These are phyloP conservation scores for Ctenochaetus hawaiiensis DNA, from an alignment of 2,797 vertebrate species.

Conservation along the genomic window DNA sequence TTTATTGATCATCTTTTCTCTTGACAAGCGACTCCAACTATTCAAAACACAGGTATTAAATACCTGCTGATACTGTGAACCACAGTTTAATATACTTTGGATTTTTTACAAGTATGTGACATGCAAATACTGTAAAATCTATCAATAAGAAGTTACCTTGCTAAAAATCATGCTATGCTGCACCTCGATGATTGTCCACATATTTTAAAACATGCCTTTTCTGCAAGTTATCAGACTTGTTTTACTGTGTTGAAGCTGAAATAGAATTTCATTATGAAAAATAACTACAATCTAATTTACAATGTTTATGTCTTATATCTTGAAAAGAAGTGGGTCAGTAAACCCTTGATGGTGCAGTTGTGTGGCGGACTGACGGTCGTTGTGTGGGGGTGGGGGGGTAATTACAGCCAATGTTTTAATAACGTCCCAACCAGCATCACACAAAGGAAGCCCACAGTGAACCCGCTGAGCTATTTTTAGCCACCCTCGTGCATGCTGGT, in stretches of 20 bases:
- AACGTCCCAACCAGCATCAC: slow-evolving; percentile 46
- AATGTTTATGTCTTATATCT: not conserved
- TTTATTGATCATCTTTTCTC: too few species aligned
- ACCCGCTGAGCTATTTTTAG: slow-evolving; percentile 75
- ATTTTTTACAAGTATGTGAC: too few species aligned
- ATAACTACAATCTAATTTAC: not conserved
- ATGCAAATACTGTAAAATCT: too few species aligned
- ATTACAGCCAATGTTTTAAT: slow-evolving; percentile 63
- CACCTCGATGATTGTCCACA: too few species aligned
- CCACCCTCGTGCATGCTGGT: slow-evolving; percentile 47
- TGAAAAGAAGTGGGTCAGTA: slow-evolving; percentile 29
- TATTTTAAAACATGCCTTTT: too few species aligned
- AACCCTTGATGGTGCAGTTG: slow-evolving; percentile 11
- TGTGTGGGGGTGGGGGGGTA: not conserved
- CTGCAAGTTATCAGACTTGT: too few species aligned
- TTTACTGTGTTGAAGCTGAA: not conserved
- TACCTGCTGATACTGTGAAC: too few species aligned
- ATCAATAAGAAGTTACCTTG: too few species aligned
- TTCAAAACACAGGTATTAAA: too few species aligned
- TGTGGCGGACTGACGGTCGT: slow-evolving; percentile 7
- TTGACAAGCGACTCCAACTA: too few species aligned
- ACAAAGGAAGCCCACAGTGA: slow-evolving; percentile 78
- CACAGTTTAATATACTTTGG: too few species aligned
- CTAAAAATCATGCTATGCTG: too few species aligned
- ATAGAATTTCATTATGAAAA: not conserved